Evolutionary conservation across 2,797 vertebrate genomes (phyloP), one percentile per base, ranked within the genome.

Genomic region (Tympanoctomys barrerae): DNA sequence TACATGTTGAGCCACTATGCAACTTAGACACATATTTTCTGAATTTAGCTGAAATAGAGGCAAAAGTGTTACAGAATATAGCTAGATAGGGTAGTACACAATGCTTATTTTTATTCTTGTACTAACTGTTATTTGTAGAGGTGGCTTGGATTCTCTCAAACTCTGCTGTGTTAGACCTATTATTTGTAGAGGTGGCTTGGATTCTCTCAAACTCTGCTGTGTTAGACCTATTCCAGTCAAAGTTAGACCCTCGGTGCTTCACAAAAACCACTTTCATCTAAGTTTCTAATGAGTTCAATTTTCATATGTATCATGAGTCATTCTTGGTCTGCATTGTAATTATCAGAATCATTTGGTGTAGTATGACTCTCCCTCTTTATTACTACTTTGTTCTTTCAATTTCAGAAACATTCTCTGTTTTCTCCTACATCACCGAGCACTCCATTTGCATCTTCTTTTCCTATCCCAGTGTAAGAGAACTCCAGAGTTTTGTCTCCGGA

Each of bases 61-160:
- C 80, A 87, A 64, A 85, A 61, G 46, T 90, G 87, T 75, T 18
- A 16, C 57, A 87, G 19, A 80, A 52, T 84, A n/a, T 54, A 94
- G 88, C 31, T 19, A 62, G 5, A 33, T 73, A 19, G 85, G 9
- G 4, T 42, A 77, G 54, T 84, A 75, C 6, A 80, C 5, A 57
- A 46, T 22, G n/a, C 5, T 62, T 21, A 13, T 70, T 59, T 64
- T 39, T 21, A 66, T 80, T 73, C 46, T 71, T 70, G 5, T 75
- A 57, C 21, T 64, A 31, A 52, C 49, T 87, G 4, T 68, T 36
- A 81, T 94, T 96, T 68, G 70, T 52, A 84, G 21, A 66, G 8
- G 70, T 94, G 33, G 21, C 21, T 79, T 10, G 61, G 13, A 54
- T 70, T 16, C 8, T 77, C 39, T 75, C 70, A 91, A 62, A 77